Percentiles rank a stretch among this genome's conserved stretches.
Conservation (phyloP, 2,113 vertebrate species). For the Spea multiplicata region DNA sequence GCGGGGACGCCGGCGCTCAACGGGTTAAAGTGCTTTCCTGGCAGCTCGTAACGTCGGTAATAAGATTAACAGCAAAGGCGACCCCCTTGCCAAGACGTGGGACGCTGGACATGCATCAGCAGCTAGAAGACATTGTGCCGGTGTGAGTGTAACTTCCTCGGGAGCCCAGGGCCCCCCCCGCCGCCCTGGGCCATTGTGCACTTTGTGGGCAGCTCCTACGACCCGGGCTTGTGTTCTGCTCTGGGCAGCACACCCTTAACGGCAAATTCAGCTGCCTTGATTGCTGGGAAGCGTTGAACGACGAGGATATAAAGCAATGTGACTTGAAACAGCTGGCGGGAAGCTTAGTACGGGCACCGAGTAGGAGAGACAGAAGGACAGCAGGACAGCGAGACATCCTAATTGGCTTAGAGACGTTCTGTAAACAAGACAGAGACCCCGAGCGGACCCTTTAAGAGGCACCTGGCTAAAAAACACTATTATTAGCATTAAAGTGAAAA, state of each 20-base stretch:
- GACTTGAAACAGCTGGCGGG: background rate
- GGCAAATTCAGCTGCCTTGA: background rate
- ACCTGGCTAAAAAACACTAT: too few relatives aligned
- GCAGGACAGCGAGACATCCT: background rate
- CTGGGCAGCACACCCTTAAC: background rate
- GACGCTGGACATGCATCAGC: background rate
- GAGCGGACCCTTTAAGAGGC: too few relatives aligned
- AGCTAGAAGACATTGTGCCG: background rate
- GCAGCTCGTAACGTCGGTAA: background rate
- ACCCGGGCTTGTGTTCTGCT: background rate
- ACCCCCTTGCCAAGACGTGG: background rate
- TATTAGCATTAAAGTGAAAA: too few relatives aligned
- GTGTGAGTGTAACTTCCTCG: background rate
- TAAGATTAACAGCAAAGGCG: constrained; percentile 10
- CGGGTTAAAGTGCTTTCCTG: constrained; percentile 5
- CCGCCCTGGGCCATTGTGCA: background rate
- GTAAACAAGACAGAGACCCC: too few relatives aligned
- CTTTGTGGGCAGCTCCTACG: background rate
- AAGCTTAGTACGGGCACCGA: background rate
- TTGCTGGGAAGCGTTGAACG: constrained; percentile 4
- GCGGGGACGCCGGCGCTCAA: background rate
- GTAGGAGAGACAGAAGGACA: background rate
- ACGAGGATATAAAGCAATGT: constrained; percentile 23
- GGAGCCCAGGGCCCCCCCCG: background rate
- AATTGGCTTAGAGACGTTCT: background rate